Evolutionary conservation across 2,797 vertebrate genomes (phyloP).

Genomic region (Lutjanus campechanus): DNA sequence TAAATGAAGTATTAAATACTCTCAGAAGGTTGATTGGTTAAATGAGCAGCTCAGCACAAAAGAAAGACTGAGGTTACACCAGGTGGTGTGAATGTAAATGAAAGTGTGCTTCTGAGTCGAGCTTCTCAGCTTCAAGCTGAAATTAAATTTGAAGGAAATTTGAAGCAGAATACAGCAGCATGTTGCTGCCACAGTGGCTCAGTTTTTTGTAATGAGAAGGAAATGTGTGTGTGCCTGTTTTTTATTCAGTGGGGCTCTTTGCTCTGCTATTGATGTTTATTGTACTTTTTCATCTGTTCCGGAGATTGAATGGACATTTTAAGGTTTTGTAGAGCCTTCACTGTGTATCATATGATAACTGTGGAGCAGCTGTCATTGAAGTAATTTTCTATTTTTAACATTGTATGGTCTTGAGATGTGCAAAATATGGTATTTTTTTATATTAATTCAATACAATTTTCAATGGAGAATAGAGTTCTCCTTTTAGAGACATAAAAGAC

Average conservation of each 20-base stretch:
- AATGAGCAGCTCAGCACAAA: conserved; percentile 31
- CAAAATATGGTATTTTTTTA: not conserved
- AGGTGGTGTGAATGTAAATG: conserved; percentile 18
- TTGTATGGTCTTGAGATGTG: not conserved
- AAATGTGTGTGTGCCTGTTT: not conserved
- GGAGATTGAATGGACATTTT: not conserved
- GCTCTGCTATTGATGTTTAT: not conserved
- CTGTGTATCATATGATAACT: not conserved
- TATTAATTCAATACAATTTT: not conserved
- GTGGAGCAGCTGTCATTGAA: not conserved
- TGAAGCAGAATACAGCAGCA: not conserved
- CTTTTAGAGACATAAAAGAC: too few species aligned
- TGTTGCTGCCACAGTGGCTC: not conserved
- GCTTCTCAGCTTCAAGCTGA: conserved; percentile 11
- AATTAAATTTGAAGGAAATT: conserved; percentile 11
- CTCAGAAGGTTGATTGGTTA: conserved; percentile 10
- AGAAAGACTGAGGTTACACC: conserved; percentile 21
- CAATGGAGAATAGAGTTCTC: too few species aligned
- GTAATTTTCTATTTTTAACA: not conserved
- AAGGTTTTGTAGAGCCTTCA: not conserved
- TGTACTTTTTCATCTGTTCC: not conserved
- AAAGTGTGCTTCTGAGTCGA: not conserved
- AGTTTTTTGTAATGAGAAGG: not conserved
- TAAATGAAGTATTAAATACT: conserved; percentile 27
- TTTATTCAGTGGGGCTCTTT: not conserved